These are phyloP conservation scores for Casuarius casuarius DNA, from an alignment of 2,113 vertebrate genomes.

Conservation along the genomic window DNA sequence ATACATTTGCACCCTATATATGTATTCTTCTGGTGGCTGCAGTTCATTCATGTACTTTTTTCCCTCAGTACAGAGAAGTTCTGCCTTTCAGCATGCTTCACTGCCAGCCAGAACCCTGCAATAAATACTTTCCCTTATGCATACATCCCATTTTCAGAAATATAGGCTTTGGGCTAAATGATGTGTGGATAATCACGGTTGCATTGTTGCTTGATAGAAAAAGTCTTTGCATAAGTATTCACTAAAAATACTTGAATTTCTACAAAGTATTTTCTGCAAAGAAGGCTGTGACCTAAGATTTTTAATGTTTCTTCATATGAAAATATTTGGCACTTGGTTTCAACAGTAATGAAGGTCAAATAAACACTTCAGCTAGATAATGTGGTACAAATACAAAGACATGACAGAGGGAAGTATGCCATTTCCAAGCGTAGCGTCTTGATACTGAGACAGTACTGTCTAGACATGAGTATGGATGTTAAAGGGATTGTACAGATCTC, in stretches of 20 bases:
- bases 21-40: not conserved
- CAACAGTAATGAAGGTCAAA: not conserved
- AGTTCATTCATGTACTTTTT: not conserved
- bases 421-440: not conserved
- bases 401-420: not conserved
- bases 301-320: not conserved
- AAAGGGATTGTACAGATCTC: not conserved
- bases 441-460: not conserved
- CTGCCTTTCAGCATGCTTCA: not conserved
- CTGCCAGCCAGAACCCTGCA: not conserved
- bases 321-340: not conserved
- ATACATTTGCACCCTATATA: not conserved
- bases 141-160: not conserved
- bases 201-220: not conserved
- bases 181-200: not conserved
- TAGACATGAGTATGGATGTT: not conserved
- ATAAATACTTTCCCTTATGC: not conserved
- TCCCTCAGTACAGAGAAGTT: not conserved
- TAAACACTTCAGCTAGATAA: not conserved
- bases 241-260: not conserved
- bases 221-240: not conserved
- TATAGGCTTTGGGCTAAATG: not conserved
- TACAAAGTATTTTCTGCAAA: not conserved
- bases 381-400: not conserved
- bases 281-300: not conserved